Evolutionary conservation across 2,113 vertebrate genomes (phyloP).

Genomic region (Sylvilagus bachmani): DNA sequence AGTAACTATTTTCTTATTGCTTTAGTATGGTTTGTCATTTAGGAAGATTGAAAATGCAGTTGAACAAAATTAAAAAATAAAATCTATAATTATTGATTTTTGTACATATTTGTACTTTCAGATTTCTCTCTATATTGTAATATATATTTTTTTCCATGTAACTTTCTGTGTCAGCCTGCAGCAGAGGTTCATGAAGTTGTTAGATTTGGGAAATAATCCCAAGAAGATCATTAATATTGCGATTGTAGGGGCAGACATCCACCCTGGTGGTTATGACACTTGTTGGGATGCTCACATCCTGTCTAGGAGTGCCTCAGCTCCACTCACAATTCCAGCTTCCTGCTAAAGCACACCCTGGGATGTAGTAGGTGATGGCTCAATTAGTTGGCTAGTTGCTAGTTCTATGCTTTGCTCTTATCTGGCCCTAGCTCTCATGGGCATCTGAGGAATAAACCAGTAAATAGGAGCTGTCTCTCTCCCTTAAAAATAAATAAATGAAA

Average conservation of each 20-base stretch:
- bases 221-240: neutral
- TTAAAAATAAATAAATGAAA: too few species aligned
- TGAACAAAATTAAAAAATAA: conserved; percentile 47
- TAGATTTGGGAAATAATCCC: conserved; percentile 38
- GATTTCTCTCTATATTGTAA: neutral
- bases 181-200: neutral
- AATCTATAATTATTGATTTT: conserved; percentile 9
- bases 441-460: too few species aligned
- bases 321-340: too few species aligned
- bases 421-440: too few species aligned
- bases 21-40: neutral
- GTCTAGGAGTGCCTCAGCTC: too few species aligned
- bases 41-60: neutral
- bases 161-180: neutral
- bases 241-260: neutral
- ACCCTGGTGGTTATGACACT: too few species aligned
- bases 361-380: too few species aligned
- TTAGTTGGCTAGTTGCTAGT: too few species aligned
- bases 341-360: too few species aligned
- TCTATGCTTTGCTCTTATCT: too few species aligned
- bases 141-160: conserved; percentile 22
- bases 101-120: neutral
- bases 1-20: neutral
- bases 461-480: too few species aligned
- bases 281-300: too few species aligned